Evolutionary conservation across 1,140 invertebrate species (phyloP).

Genomic region (Papilio helenus): DNA sequence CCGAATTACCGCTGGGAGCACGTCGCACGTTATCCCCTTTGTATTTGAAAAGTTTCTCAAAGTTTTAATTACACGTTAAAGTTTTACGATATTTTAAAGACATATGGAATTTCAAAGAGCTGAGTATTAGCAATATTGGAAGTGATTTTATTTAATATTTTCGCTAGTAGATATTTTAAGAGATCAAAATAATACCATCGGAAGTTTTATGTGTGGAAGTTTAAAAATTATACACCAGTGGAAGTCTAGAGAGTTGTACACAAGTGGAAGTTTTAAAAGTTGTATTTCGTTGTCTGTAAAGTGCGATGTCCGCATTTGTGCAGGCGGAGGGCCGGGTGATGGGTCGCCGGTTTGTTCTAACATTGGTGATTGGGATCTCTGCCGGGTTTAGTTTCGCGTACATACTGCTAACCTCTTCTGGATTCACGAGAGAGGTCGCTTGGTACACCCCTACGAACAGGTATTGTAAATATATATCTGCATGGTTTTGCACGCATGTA

Average conservation of each 20-base stretch:
- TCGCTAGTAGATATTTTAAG: too few species aligned
- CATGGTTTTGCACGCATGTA: constrained; percentile 32
- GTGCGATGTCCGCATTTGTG: constrained; percentile 58
- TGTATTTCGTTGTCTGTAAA: not conserved
- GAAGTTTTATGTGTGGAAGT: not conserved
- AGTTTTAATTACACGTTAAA: not conserved
- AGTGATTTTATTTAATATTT: too few species aligned
- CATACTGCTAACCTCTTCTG: constrained; percentile 77
- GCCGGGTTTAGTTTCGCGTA: constrained; percentile 82
- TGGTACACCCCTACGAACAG: constrained; percentile 64
- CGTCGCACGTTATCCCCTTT: not conserved
- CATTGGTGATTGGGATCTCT: constrained; percentile 80
- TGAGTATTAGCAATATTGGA: not conserved
- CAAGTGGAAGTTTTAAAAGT: not conserved
- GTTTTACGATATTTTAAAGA: not conserved
- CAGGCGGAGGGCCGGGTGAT: constrained; percentile 78
- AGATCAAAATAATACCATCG: not conserved
- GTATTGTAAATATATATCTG: constrained; percentile 53
- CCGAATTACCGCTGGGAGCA: not conserved
- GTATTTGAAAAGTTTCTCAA: not conserved
- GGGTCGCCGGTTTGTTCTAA: constrained; percentile 81
- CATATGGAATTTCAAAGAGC: not conserved
- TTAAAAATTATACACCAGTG: not conserved
- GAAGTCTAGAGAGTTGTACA: not conserved
- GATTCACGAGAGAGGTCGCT: constrained; percentile 66